phyloP scores from a whole-genome alignment of 2,113 vertebrate species.

The Cromileptes altivelis region DNA sequence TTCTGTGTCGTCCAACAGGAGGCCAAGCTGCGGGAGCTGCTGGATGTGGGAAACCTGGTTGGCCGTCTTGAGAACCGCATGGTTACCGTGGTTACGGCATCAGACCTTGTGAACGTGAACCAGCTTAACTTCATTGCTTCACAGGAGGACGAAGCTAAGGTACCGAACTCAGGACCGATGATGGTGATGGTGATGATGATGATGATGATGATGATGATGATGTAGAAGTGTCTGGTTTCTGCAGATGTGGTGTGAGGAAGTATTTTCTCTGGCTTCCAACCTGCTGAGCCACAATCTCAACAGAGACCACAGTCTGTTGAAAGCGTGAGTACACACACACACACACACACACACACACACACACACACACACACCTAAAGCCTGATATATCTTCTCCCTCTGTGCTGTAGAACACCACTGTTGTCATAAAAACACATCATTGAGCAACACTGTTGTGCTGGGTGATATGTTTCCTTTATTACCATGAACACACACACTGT shows the following conservation, averaged over 20 bases:
- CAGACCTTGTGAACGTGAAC: slow-evolving; percentile 95
- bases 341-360: slow-evolving; percentile 16
- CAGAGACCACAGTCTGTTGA: slow-evolving; percentile 94
- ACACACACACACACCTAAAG: neutral
- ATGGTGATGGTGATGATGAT: neutral
- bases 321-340: slow-evolving; percentile 91
- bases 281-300: slow-evolving; percentile 96
- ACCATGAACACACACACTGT: neutral
- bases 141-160: slow-evolving; percentile 98
- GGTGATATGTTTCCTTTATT: neutral
- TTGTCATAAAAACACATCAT: no score
- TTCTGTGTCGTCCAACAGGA: slow-evolving; percentile 85
- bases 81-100: slow-evolving; percentile 95
- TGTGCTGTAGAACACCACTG: neutral
- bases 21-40: slow-evolving; percentile 94
- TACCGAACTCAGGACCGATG: slow-evolving; percentile 59
- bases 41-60: slow-evolving; percentile 93
- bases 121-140: slow-evolving; percentile 96
- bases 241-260: slow-evolving; percentile 96
- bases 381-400: neutral
- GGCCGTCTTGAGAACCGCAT: slow-evolving; percentile 94
- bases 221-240: slow-evolving; percentile 31
- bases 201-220: neutral
- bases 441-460: no score
- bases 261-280: slow-evolving; percentile 97